These are phyloP conservation scores for Automeris io DNA, from an alignment of 2,888 invertebrate species.

Conservation along the genomic window DNA sequence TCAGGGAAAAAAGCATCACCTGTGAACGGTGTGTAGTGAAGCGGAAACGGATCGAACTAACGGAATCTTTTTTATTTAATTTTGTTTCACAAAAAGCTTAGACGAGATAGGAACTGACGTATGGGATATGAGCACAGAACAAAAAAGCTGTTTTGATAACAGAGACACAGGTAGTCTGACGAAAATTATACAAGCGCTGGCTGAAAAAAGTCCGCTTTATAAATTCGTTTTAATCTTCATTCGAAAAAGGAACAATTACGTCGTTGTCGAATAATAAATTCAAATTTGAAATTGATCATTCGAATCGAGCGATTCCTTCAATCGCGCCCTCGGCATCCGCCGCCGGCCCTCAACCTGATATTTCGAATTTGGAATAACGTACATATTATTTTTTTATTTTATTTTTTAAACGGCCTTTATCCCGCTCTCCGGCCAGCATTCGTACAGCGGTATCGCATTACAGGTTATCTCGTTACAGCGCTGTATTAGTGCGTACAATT, in stretches of 20 bases:
- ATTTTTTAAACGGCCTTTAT: conserved; percentile 59
- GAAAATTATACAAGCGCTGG: not conserved
- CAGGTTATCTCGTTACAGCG: conserved; percentile 65
- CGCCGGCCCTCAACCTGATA: conserved; percentile 41
- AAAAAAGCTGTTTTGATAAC: conserved; percentile 39
- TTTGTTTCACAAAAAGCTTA: conserved; percentile 55
- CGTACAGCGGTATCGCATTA: conserved; percentile 68
- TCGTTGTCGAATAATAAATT: conserved; percentile 5
- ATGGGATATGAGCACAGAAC: conserved; percentile 51
- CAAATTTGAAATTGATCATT: conserved; percentile 9
- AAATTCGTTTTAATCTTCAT: not conserved
- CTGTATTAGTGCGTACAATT: conserved; percentile 42
- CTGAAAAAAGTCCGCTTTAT: not conserved
- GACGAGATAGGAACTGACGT: conserved; percentile 62
- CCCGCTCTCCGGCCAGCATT: conserved; percentile 61
- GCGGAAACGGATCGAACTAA: conserved; percentile 72
- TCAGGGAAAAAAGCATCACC: conserved; percentile 60
- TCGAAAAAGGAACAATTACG: not conserved
- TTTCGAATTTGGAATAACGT: conserved; percentile 64
- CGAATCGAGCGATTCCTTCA: conserved; percentile 11
- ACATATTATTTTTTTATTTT: conserved; percentile 36
- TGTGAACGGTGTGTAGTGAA: conserved; percentile 64
- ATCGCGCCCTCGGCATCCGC: conserved; percentile 7
- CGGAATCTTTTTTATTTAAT: conserved; percentile 55
- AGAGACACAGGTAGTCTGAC: conserved; percentile 18